Evolutionary conservation across 2,888 invertebrate genomes (phyloP).

Genomic region (Arrhopalites spinosus): DNA sequence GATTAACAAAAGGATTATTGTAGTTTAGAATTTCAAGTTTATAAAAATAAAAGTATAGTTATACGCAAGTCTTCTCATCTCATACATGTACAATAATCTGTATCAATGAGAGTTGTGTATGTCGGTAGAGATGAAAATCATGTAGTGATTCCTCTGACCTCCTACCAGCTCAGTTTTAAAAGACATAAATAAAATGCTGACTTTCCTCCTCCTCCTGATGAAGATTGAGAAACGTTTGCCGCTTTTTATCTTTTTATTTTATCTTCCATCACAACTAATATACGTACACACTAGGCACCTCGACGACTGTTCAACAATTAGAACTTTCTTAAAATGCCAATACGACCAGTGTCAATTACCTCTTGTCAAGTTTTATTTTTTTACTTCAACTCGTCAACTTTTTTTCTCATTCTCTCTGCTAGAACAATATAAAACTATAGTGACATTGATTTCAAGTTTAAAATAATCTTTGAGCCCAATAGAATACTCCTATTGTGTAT

Average conservation of each 20-base stretch:
- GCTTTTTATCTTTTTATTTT: too few relatives aligned
- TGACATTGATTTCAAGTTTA: background rate
- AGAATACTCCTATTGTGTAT: background rate
- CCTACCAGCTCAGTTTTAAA: background rate
- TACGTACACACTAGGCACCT: background rate
- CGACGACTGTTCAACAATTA: background rate
- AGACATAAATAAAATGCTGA: too few relatives aligned
- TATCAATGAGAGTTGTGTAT: background rate
- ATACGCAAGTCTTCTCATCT: too few relatives aligned
- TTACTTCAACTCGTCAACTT: background rate
- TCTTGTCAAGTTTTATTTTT: background rate
- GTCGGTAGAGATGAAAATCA: conserved; percentile 7
- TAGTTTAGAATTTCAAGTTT: too few relatives aligned
- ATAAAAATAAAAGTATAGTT: too few relatives aligned
- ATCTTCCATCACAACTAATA: too few relatives aligned
- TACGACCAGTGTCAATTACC: conserved; percentile 7
- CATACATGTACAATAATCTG: too few relatives aligned
- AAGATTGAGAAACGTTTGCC: too few relatives aligned
- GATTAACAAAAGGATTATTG: too few relatives aligned
- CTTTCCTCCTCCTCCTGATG: too few relatives aligned
- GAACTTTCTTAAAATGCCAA: background rate
- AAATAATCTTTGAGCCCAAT: background rate
- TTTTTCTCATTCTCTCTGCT: background rate
- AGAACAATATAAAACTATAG: background rate
- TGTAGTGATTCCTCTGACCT: background rate